phyloP scores from a whole-genome alignment of 1,140 invertebrate species.

The Anoplolepis gracilipes region DNA sequence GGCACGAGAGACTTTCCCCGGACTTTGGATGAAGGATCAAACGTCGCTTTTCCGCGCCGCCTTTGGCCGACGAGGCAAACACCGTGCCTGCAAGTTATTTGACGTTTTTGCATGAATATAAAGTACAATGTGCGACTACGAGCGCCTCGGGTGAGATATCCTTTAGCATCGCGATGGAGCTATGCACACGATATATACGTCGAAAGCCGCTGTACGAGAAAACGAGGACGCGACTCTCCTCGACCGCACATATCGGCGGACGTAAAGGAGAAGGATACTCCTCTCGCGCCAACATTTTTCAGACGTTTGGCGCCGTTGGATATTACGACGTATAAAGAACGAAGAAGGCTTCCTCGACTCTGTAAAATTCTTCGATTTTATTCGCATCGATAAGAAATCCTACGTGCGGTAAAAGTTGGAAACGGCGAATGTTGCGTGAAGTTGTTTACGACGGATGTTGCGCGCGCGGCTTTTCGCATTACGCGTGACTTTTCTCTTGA shows the following conservation, averaged over 20 bases:
- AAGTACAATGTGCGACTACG: slow-evolving; percentile 52
- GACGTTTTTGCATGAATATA: slow-evolving; percentile 68
- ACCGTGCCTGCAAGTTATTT: slow-evolving; percentile 67
- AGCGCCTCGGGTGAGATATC: slow-evolving; percentile 43
- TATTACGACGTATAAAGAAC: slow-evolving; percentile 25
- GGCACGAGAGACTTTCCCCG: slow-evolving; percentile 41
- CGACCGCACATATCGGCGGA: slow-evolving; percentile 33
- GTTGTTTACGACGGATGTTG: neutral
- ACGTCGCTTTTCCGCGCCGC: slow-evolving; percentile 50
- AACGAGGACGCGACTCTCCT: slow-evolving; percentile 28
- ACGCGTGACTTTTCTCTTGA: slow-evolving; percentile 39
- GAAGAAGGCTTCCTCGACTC: neutral
- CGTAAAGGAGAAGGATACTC: slow-evolving; percentile 36
- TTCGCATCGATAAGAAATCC: slow-evolving; percentile 38
- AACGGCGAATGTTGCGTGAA: neutral
- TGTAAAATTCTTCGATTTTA: slow-evolving; percentile 38
- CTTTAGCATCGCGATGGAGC: slow-evolving; percentile 46
- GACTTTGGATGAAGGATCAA: slow-evolving; percentile 65
- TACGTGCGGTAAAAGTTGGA: slow-evolving; percentile 16
- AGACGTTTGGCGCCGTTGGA: neutral
- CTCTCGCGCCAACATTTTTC: slow-evolving; percentile 34
- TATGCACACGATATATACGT: slow-evolving; percentile 17
- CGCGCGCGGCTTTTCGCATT: slow-evolving; percentile 28
- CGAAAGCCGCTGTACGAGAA: slow-evolving; percentile 19
- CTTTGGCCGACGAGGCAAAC: slow-evolving; percentile 35